Evolutionary conservation across 2,797 vertebrate genomes (phyloP), one percentile per base, ranked within the genome.

Genomic region (Gallinago solitaria): DNA sequence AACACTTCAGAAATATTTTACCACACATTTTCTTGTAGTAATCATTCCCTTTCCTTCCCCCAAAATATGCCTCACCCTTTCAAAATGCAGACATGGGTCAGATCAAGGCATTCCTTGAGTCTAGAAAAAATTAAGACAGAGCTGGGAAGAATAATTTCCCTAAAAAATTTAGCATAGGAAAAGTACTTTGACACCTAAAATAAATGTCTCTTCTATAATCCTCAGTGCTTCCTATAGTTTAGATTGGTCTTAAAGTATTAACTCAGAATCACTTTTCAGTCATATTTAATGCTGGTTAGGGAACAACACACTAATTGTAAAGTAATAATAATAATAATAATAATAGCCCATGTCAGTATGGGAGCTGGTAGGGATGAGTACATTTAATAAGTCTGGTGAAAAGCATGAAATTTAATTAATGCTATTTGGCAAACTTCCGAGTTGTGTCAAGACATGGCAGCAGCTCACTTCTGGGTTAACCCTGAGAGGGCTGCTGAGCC

Each of bases 321-420:
- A 92, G 69, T 64, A 64, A 67, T 27, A 90, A 56, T 45, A 71
- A n/a, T 19, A 57, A 74, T 24, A 94, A 76, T 47, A 92, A 85
- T 82, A 94, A 78, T 79, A 74, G 51, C 15, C 53, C 25, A 73
- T 83, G 79, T 69, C 91, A 86, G 56, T 92, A 83, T 88, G 73
- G 76, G 57, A 89, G 79, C 76, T 95, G 57, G 84, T 97, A 91
- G 63, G 83, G 68, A 92, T 82, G 71, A 90, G 83, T 80, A 74
- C 59, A 74, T 89, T 95, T 91, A 96, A 90, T 88, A 95, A 92
- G 73, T 89, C 84, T 81, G 65, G 83, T 81, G 88, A 85, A 96
- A 97, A 95, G 89, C 82, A 92, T 92, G 89, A 93, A 91, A 97
- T 96, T 71, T 78, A 96, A 91, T 94, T 96, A 94, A 96, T 87